phyloP scores from a whole-genome alignment of 2,888 invertebrate species.

The Panopea generosa region DNA sequence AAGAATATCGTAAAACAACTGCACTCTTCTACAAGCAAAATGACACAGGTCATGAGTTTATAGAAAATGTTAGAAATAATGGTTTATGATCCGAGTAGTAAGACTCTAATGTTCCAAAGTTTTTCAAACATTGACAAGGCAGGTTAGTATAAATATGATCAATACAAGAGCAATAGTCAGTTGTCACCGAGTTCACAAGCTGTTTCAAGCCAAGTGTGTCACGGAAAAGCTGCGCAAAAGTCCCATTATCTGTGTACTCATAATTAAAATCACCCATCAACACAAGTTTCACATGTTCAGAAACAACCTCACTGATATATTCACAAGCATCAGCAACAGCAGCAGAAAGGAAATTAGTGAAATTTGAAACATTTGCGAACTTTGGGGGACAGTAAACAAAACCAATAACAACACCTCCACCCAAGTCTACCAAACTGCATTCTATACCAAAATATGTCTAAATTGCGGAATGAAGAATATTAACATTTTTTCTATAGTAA shows the following conservation, averaged over 20 bases:
- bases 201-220: not conserved
- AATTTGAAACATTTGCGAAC: constrained; percentile 15
- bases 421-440: not conserved
- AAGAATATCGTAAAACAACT: too few relatives aligned
- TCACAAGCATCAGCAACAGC: not conserved
- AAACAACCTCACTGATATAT: not conserved
- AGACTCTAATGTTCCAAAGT: constrained; percentile 4
- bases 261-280: constrained; percentile 12
- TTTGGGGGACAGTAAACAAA: constrained; percentile 24
- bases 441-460: constrained; percentile 16
- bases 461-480: not conserved
- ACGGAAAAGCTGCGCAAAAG: not conserved
- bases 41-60: too few relatives aligned
- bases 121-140: too few relatives aligned
- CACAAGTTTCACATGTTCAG: not conserved
- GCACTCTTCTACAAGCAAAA: too few relatives aligned
- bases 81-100: constrained; percentile 45
- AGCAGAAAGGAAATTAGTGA: too few relatives aligned
- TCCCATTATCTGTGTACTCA: too few relatives aligned
- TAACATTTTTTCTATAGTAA: constrained; percentile 11
- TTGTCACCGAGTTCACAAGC: constrained; percentile 15
- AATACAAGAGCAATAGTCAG: constrained; percentile 35
- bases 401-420: constrained; percentile 4
- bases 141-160: constrained; percentile 16
- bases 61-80: constrained; percentile 10